Conservation (phyloP, 2,888 invertebrate genomes). For the Poecilobothrus nobilitatus region DNA sequence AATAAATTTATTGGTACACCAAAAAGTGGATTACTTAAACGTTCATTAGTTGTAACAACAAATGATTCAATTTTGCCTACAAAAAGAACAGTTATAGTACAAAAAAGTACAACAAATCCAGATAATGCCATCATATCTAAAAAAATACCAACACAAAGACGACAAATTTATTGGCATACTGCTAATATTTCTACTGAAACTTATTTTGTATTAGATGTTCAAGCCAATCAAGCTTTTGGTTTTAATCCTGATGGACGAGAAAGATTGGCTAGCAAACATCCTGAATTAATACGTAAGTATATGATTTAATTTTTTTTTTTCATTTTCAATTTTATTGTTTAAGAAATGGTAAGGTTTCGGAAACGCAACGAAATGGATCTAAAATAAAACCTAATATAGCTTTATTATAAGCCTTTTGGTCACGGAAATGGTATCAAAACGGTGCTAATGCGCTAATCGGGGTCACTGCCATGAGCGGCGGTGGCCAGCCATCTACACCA, state of each 20-base stretch:
- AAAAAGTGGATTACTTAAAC: not conserved
- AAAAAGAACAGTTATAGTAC: slow-evolving; percentile 15
- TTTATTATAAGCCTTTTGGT: no score
- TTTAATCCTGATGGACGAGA: slow-evolving; percentile 47
- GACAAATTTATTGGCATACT: slow-evolving; percentile 51
- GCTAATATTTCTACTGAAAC: slow-evolving; percentile 49
- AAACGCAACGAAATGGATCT: no score
- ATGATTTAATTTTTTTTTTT: no score
- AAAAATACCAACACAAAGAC: slow-evolving; percentile 26
- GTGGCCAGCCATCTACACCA: no score
- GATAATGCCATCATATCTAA: slow-evolving; percentile 23
- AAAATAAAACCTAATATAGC: no score
- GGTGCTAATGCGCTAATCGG: no score
- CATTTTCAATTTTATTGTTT: no score
- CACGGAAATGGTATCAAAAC: no score
- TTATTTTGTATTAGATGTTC: slow-evolving; percentile 52
- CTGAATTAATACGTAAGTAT: slow-evolving; percentile 50
- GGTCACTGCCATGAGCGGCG: no score
- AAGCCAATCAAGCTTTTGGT: slow-evolving; percentile 42
- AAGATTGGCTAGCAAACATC: slow-evolving; percentile 55
- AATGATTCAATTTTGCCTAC: slow-evolving; percentile 19
- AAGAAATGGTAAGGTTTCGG: no score
- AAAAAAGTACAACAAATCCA: slow-evolving; percentile 17
- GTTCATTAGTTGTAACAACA: slow-evolving; percentile 9
- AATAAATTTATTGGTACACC: not conserved